Evolutionary conservation across 2,888 invertebrate species (phyloP), one percentile per base, ranked within the genome.

Genomic region (Aquatica leii): DNA sequence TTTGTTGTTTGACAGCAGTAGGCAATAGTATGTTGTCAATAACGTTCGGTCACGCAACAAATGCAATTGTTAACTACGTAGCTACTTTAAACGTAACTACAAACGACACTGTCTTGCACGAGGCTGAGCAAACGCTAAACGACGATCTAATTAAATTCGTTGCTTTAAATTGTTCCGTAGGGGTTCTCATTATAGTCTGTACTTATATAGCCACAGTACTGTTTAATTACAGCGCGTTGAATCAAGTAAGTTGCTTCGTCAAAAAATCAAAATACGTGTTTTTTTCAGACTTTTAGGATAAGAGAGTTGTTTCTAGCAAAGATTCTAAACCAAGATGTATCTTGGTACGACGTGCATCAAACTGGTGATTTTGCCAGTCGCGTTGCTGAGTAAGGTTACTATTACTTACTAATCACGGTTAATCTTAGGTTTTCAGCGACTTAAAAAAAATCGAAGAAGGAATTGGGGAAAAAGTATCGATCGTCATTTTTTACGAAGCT

Each of bases 371-470:
- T 92, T 71, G 88, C 91, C 8, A 87, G 89, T 59, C 86, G 90
- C 78, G 88, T 92, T 83, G 88, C 91, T 62, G 90, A 90, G 92
- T 92, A 82, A 84, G 85, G 65, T 21, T 6, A 4, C 12, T n/a
- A 15, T 12, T 11, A 1, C 15, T 1, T 54, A n/a, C 17, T 8
- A 6, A 9, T 4, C n/a, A 31, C 12, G 6, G 12, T 11, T 1
- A 9, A n/a, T 15, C 6, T 1, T 4, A 12, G 43, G 9, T 58
- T 72, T 77, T 34, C 75, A 92, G 91, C 71, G 91, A 91, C 80
- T 82, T 91, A 0, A 82, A 86, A 1, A 92, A 91, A 81, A 83
- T 94, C 68, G 92, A 93, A 81, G 93, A 93, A 69, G 94, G 94
- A 9, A 87, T 94, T 40, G 94, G 93, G 0, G 94, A 94, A 77